Conservation (phyloP, 2,888 invertebrate species). For the Alloscopus bannaensis region DNA sequence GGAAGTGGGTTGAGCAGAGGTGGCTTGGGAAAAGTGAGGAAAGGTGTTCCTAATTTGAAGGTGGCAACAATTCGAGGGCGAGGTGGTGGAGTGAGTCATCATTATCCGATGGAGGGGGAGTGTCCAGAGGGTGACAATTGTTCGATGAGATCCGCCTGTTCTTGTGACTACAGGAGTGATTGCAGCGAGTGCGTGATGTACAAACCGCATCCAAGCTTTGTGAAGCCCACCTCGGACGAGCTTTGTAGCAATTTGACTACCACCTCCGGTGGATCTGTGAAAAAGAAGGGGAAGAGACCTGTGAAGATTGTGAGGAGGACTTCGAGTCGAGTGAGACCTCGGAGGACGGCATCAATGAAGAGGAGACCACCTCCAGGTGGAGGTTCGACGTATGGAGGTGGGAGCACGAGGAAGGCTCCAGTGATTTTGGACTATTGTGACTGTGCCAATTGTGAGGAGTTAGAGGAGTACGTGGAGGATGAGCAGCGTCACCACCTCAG, state of each 20-base stretch:
- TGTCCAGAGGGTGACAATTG: constrained; percentile 23
- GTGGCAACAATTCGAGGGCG: constrained; percentile 48
- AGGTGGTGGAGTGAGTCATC: constrained; percentile 31
- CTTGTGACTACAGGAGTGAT: constrained; percentile 59
- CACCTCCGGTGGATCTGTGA: not conserved
- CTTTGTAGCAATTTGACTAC: constrained; percentile 53
- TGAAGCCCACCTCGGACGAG: constrained; percentile 60
- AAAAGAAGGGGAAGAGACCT: constrained; percentile 1
- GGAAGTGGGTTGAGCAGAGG: not conserved
- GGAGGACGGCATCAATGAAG: constrained; percentile 39
- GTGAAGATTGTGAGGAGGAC: constrained; percentile 57
- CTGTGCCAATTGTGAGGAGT: constrained; percentile 64
- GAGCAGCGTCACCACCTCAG: not conserved
- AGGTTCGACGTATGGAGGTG: not conserved
- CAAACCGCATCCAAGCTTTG: constrained; percentile 31
- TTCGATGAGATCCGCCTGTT: constrained; percentile 22
- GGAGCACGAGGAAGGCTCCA: constrained; percentile 44
- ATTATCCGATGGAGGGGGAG: constrained; percentile 18
- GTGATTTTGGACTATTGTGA: constrained; percentile 69
- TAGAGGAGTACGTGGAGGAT: constrained; percentile 14
- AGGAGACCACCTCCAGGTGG: too few species aligned
- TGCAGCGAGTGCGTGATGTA: constrained; percentile 62
- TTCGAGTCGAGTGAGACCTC: constrained; percentile 39
- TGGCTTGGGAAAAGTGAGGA: not conserved
- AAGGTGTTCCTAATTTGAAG: constrained; percentile 18